Conservation (phyloP, 2,113 vertebrate genomes). For the Patagioenas fasciata region DNA sequence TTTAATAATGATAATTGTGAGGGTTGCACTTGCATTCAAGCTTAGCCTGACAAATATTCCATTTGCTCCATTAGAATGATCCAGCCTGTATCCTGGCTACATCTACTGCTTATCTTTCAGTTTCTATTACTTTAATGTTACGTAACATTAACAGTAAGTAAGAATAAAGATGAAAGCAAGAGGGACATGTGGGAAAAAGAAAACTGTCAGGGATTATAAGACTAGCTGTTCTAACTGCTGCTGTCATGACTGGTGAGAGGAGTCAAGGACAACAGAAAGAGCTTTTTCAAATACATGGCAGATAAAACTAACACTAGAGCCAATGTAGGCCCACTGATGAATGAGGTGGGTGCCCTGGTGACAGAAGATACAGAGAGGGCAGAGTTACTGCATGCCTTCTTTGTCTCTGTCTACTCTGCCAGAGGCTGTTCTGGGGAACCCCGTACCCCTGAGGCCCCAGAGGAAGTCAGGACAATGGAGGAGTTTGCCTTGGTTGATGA, state of each 20-base stretch:
- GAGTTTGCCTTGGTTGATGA: too few species aligned
- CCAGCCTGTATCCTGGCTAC: not conserved
- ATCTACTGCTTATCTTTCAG: not conserved
- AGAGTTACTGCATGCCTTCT: too few species aligned
- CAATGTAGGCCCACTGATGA: too few species aligned
- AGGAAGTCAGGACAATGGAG: too few species aligned
- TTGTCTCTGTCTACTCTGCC: too few species aligned
- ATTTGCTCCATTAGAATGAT: not conserved
- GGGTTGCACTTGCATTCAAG: not conserved
- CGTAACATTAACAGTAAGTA: not conserved
- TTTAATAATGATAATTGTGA: not conserved
- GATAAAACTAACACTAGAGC: too few species aligned
- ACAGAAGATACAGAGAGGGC: too few species aligned
- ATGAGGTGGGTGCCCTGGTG: too few species aligned
- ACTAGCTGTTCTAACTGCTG: not conserved
- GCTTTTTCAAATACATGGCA: too few species aligned
- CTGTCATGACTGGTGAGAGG: not conserved
- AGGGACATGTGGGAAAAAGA: not conserved
- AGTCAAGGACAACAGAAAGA: too few species aligned
- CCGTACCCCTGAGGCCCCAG: too few species aligned
- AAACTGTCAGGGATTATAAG: not conserved
- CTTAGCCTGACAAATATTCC: not conserved
- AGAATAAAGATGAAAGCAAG: not conserved
- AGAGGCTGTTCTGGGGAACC: too few species aligned
- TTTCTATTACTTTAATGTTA: not conserved